Evolutionary conservation across 2,797 vertebrate genomes (phyloP).

Genomic region (Gobio occitaniae): DNA sequence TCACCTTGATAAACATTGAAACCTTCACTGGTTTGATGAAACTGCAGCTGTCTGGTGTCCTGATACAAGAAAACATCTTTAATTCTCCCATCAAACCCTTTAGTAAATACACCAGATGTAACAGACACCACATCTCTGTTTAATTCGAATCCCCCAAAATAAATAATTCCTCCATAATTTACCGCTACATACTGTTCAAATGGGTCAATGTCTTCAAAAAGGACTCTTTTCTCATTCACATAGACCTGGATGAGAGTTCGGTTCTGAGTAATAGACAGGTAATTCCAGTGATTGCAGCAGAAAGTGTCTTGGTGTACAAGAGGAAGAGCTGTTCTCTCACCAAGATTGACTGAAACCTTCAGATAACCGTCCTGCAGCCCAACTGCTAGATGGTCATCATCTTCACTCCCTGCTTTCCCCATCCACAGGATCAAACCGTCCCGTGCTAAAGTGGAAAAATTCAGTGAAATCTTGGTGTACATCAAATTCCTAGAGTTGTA

Average conservation of each 20-base stretch:
- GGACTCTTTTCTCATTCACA: slow-evolving; percentile 74
- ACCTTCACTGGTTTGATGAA: slow-evolving; percentile 81
- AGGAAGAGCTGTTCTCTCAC: slow-evolving; percentile 78
- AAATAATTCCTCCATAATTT: slow-evolving; percentile 82
- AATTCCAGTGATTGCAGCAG: slow-evolving; percentile 81
- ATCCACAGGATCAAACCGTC: slow-evolving; percentile 85
- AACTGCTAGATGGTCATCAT: slow-evolving; percentile 85
- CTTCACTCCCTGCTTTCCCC: slow-evolving; percentile 82
- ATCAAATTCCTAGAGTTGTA: slow-evolving; percentile 79
- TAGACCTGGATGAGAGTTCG: slow-evolving; percentile 80
- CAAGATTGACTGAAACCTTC: slow-evolving; percentile 86
- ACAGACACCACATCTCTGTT: slow-evolving; percentile 73
- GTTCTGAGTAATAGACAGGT: slow-evolving; percentile 77
- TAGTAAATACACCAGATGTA: slow-evolving; percentile 83
- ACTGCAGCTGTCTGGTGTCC: slow-evolving; percentile 75
- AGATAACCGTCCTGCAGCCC: slow-evolving; percentile 80
- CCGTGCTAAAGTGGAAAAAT: slow-evolving; percentile 73
- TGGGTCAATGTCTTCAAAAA: slow-evolving; percentile 82
- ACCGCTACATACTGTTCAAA: slow-evolving; percentile 83
- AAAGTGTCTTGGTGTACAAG: slow-evolving; percentile 68
- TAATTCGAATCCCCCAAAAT: slow-evolving; percentile 88
- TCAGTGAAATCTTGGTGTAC: slow-evolving; percentile 79
- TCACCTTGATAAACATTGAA: slow-evolving; percentile 83
- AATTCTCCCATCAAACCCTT: slow-evolving; percentile 82
- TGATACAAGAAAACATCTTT: slow-evolving; percentile 83